Conservation (phyloP, 2,113 vertebrate genomes). For the Kryptolebias marmoratus region DNA sequence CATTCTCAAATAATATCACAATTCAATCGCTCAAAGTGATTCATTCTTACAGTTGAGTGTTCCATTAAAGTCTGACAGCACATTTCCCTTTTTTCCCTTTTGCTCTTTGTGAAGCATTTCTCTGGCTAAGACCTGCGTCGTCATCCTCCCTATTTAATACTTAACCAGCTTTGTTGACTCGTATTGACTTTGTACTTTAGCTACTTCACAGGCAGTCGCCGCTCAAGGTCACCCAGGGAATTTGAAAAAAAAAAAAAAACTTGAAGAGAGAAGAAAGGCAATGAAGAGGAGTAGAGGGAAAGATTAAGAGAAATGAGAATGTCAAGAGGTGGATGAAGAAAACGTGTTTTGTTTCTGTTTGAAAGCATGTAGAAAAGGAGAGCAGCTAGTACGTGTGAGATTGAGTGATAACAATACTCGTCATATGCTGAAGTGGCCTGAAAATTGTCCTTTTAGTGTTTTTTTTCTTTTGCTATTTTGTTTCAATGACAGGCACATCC, state of each 20-base stretch:
- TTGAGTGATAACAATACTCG: constrained; percentile 25
- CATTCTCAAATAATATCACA: constrained; percentile 6
- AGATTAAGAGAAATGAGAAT: constrained; percentile 25
- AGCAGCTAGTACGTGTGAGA: constrained; percentile 29
- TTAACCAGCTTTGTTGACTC: constrained; percentile 68
- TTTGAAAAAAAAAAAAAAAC: constrained; percentile 2
- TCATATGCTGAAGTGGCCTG: not conserved
- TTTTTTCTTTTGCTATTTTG: constrained; percentile 46
- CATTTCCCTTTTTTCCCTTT: constrained; percentile 9
- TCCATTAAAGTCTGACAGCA: constrained; percentile 37
- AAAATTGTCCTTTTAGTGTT: constrained; percentile 32
- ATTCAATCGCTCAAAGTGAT: constrained; percentile 27
- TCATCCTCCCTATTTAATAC: constrained; percentile 69
- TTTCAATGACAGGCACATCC: constrained; percentile 25
- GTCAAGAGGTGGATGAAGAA: constrained; percentile 31
- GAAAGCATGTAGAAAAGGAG: not conserved
- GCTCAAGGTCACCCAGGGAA: constrained; percentile 63
- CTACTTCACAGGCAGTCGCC: constrained; percentile 54
- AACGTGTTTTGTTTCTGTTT: not conserved
- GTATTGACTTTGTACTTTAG: constrained; percentile 75
- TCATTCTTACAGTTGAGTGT: constrained; percentile 40
- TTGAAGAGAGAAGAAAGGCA: constrained; percentile 6
- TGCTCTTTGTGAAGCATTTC: constrained; percentile 39
- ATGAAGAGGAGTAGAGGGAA: not conserved
- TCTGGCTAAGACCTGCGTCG: constrained; percentile 41